Conservation (phyloP, 2,797 vertebrate genomes). For the Enteromius argenteus region DNA sequence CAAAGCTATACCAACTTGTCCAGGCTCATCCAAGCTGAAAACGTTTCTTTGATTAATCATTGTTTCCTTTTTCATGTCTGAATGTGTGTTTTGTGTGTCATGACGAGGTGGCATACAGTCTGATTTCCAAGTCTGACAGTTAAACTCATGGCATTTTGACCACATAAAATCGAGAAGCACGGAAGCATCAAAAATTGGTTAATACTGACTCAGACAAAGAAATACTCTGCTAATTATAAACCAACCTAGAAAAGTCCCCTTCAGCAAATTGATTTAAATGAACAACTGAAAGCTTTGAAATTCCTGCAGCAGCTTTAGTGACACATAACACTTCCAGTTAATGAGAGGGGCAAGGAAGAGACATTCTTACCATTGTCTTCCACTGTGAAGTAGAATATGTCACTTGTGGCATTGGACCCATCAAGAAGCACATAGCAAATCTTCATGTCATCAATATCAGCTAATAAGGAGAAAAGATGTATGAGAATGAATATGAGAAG, state of each 20-base stretch:
- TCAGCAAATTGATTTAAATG: conserved; percentile 63
- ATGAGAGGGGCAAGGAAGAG: conserved; percentile 25
- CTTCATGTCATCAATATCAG: conserved; percentile 88
- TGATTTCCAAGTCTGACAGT: not conserved
- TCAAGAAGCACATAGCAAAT: conserved; percentile 85
- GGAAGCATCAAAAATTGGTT: not conserved
- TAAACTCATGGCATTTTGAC: conserved; percentile 15
- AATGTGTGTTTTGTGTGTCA: conserved; percentile 24
- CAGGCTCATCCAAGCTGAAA: conserved; percentile 64
- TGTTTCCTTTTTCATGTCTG: conserved; percentile 56
- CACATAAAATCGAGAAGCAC: not conserved
- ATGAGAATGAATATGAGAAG: not conserved
- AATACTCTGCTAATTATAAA: conserved; percentile 68
- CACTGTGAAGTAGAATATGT: conserved; percentile 88
- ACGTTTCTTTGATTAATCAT: conserved; percentile 53
- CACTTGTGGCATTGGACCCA: conserved; percentile 82
- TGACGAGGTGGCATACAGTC: not conserved
- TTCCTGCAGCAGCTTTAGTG: conserved; percentile 26
- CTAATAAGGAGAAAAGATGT: conserved; percentile 67
- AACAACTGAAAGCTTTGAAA: conserved; percentile 58
- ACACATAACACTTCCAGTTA: conserved; percentile 36
- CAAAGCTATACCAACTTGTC: conserved; percentile 63
- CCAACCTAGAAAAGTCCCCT: conserved; percentile 26
- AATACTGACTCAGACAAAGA: conserved; percentile 41
- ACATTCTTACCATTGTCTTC: conserved; percentile 85